Percentiles rank a stretch among this genome's conserved stretches.
phyloP scores from a whole-genome alignment of 2,797 vertebrate species.

The Hozukius guyotensis region DNA sequence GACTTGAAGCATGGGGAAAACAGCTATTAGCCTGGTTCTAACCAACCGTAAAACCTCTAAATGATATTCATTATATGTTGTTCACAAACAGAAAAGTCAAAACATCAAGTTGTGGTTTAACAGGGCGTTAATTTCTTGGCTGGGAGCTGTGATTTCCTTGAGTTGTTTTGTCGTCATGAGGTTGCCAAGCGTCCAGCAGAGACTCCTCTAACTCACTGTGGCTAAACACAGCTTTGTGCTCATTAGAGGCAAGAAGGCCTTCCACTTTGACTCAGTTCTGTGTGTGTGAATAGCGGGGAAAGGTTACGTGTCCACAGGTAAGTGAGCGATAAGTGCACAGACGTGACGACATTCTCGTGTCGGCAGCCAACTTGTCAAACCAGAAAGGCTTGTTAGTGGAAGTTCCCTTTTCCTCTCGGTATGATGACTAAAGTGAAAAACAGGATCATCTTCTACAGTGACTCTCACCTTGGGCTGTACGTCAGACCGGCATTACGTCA shows the following conservation, averaged over 20 bases:
- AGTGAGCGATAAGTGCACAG: background rate
- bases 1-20: background rate
- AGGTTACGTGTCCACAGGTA: background rate
- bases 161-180: background rate
- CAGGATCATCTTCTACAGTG: background rate
- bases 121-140: background rate
- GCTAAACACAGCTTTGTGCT: background rate
- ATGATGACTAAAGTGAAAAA: background rate
- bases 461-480: background rate
- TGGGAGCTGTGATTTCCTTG: background rate
- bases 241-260: background rate
- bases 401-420: background rate
- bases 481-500: too few relatives aligned
- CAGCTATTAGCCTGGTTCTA: background rate
- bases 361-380: slow-evolving; percentile 1
- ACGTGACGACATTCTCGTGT: background rate
- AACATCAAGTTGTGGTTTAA: background rate
- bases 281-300: background rate
- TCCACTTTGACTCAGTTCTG: background rate
- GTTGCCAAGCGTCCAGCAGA: background rate
- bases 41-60: background rate
- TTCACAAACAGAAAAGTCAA: background rate
- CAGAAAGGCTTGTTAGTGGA: background rate
- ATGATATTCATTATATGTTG: background rate
- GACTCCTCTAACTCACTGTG: background rate